Conservation (phyloP, 2,113 vertebrate species). For the Chlorodrepanis virens region DNA sequence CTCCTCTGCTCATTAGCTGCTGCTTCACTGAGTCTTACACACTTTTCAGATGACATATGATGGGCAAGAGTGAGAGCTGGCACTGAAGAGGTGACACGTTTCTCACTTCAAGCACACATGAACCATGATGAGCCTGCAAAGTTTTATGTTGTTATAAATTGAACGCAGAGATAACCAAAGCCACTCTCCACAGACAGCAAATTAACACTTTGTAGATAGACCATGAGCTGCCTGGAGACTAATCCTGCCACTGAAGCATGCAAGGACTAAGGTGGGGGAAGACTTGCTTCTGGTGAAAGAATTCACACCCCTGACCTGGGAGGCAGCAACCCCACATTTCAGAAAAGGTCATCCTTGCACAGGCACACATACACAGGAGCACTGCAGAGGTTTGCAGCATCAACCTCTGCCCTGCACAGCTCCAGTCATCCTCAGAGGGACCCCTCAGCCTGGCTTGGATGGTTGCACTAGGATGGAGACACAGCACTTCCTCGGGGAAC, state of each 20-base stretch:
- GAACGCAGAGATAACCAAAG: background rate
- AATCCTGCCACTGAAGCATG: background rate
- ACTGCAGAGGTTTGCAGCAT: background rate
- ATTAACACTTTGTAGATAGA: background rate
- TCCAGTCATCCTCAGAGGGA: background rate
- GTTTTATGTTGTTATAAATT: background rate
- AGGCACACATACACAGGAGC: accelerated
- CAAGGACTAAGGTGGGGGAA: background rate
- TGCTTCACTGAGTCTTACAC: background rate
- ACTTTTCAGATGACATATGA: background rate
- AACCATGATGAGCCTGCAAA: background rate
- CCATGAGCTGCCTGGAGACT: background rate
- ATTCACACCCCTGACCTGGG: accelerated
- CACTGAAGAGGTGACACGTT: background rate
- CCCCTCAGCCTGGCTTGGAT: background rate
- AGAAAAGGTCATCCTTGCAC: background rate
- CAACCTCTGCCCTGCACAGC: background rate
- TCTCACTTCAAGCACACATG: background rate
- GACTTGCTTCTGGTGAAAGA: background rate
- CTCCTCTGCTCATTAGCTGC: background rate
- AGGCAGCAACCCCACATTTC: background rate
- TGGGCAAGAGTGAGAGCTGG: background rate
- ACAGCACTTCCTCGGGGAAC: background rate
- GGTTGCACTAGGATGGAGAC: accelerated
- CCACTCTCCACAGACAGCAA: background rate